phyloP scores from a whole-genome alignment of 2,113 vertebrate genomes.

The Odontophorus gujanensis region DNA sequence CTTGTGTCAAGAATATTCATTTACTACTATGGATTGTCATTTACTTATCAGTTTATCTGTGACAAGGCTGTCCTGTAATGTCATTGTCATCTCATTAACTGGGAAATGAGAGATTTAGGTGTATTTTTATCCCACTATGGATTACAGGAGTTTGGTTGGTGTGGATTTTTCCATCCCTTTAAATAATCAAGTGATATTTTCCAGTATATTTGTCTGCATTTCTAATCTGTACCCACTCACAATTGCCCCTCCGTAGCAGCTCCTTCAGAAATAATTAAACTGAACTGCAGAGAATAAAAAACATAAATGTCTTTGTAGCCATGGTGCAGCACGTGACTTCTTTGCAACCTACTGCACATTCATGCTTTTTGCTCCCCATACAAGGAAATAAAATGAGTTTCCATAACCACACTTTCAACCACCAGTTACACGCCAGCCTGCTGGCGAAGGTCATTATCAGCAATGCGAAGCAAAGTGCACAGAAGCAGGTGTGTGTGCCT shows the following conservation, averaged over 20 bases:
- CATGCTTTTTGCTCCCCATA: neutral
- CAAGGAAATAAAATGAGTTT: neutral
- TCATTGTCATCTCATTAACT: conserved; percentile 8
- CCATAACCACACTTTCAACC: neutral
- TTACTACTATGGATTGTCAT: conserved; percentile 24
- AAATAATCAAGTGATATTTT: neutral
- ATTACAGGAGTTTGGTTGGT: neutral
- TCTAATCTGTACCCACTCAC: neutral
- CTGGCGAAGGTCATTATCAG: neutral
- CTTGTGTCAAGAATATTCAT: conserved; percentile 17
- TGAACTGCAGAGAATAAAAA: neutral
- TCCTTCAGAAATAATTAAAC: neutral
- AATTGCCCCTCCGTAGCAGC: neutral
- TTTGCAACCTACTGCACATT: rapidly evolving
- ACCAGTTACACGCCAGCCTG: neutral
- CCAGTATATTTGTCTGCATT: neutral
- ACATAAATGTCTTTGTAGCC: rapidly evolving
- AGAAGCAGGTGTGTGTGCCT: neutral
- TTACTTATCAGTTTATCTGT: conserved; percentile 39
- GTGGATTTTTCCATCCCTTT: neutral
- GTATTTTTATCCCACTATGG: conserved; percentile 42
- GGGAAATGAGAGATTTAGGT: neutral
- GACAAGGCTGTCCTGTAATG: conserved; percentile 46
- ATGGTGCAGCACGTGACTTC: rapidly evolving
- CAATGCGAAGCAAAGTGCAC: neutral